Conservation (phyloP, 2,113 vertebrate species). For the Pachycephala philippinensis region DNA sequence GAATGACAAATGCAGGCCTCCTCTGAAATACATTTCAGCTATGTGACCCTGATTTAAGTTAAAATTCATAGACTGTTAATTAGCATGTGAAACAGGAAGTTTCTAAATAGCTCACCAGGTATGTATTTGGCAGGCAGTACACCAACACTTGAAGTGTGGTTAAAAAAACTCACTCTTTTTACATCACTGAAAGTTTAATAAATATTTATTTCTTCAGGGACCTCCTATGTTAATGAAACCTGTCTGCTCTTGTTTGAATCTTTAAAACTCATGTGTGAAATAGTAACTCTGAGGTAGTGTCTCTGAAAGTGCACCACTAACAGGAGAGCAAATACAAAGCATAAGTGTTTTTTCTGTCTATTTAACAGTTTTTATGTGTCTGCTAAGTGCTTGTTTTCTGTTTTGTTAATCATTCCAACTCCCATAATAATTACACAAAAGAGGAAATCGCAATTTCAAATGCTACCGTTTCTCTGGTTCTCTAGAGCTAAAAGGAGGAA, state of each 20-base stretch:
- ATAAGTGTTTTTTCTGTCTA: neutral
- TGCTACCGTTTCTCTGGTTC: conserved; percentile 32
- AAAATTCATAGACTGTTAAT: conserved; percentile 71
- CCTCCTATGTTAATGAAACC: conserved; percentile 48
- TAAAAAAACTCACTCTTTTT: neutral
- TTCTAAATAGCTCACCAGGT: conserved; percentile 65
- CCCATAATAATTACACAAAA: conserved; percentile 21
- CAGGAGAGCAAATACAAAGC: neutral
- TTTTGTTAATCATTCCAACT: conserved; percentile 55
- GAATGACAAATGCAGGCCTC: conserved; percentile 50
- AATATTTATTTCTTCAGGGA: conserved; percentile 50
- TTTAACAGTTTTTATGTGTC: conserved; percentile 45
- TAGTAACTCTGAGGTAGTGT: neutral
- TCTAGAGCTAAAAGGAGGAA: conserved; percentile 40
- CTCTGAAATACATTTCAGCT: neutral
- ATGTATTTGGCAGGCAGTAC: conserved; percentile 41
- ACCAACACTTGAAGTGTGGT: conserved; percentile 41
- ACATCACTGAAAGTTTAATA: conserved; percentile 38
- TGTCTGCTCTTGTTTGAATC: conserved; percentile 35
- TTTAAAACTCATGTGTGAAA: conserved; percentile 40
- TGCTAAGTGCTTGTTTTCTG: conserved; percentile 49
- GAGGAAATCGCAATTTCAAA: conserved; percentile 52
- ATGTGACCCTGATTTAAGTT: conserved; percentile 50
- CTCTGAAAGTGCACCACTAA: neutral
- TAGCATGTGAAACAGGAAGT: conserved; percentile 67